Base-by-base conservation (phyloP, 2,113 vertebrate species). In the Rhinolophus ferrumequinum region DNA sequence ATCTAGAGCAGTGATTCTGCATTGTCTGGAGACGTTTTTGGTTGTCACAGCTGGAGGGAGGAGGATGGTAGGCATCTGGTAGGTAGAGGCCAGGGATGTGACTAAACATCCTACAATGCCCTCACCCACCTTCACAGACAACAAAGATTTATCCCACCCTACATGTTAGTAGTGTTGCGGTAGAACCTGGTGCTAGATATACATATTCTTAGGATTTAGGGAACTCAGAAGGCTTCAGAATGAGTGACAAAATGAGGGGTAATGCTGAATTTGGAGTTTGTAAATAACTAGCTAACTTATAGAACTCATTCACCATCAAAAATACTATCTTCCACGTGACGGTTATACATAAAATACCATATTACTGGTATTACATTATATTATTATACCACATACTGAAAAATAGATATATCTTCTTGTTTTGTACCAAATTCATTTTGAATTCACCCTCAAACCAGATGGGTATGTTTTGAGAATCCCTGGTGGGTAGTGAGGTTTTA, bases 381-480 rank as follows among this genome's bases (percentile, higher is more conserved):
- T 26, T 35, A 50, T 47, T 75, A 73, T 30, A 75, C 4, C 10
- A 85, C 26, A 47, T 50, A 90, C 14, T 15, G 41, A 50, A 82
- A 56, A 87, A 19, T 58, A 38, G 10, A 18, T 80, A 56, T 33
- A 22, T 19, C 81, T 90, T 88, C 28, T 88, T 81, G 24, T 88
- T 93, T 93, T 76, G n/a, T 2, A 88, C 47, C 35, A 85, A 84
- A 16, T 76, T 19, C 4, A 75, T 89, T 81, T 86, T 85, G 35
- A 93, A 95, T 93, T 30, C 3, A 77, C 21, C 26, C 67, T 85
- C 80, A 90, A 92, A 58, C 33, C 64, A 80, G 56, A 80, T 26
- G 21, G 66, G 21, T 70, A 88, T 77, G n/a, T 88, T 96, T 52
- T 82, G 67, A 93, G 90, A 85, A 89, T 86, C 24, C 16, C 69